A percentile compares a stretch with the other conserved stretches of the same genome.
Evolutionary conservation across 2,797 vertebrate genomes (phyloP).

Genomic region (Epinephelus awoara): DNA sequence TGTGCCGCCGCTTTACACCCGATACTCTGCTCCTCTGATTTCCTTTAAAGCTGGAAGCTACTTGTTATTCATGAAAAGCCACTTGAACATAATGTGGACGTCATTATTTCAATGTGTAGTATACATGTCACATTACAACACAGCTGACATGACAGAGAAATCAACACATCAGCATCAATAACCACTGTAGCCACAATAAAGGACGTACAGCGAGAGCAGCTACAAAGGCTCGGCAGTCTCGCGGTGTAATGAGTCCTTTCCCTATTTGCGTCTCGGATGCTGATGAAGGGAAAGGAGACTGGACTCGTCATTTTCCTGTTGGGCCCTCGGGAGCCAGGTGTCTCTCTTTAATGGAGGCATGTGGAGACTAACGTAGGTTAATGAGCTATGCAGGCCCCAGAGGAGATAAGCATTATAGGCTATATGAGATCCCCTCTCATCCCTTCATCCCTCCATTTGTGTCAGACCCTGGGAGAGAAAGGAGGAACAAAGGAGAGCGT

Average conservation of each 20-base stretch:
- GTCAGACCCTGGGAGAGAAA: constrained; percentile 76
- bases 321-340: constrained; percentile 79
- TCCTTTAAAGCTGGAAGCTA: constrained; percentile 35
- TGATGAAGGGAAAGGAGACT: constrained; percentile 69
- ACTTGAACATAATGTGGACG: constrained; percentile 30
- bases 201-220: background rate
- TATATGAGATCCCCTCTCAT: constrained; percentile 80
- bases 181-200: constrained; percentile 17
- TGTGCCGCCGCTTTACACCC: constrained; percentile 26
- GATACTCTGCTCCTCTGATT: constrained; percentile 19
- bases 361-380: constrained; percentile 81
- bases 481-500: constrained; percentile 62
- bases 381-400: constrained; percentile 80
- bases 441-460: constrained; percentile 78
- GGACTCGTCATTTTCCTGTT: constrained; percentile 69
- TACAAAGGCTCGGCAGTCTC: background rate
- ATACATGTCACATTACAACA: constrained; percentile 51
- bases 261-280: constrained; percentile 47
- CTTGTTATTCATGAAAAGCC: constrained; percentile 63
- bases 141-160: constrained; percentile 48
- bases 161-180: constrained; percentile 59
- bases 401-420: constrained; percentile 78
- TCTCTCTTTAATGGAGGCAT: constrained; percentile 80
- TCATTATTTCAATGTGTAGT: constrained; percentile 56
- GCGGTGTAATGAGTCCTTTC: constrained; percentile 37